phyloP scores from a whole-genome alignment of 2,113 vertebrate species.

The Triplophysa dalaica region DNA sequence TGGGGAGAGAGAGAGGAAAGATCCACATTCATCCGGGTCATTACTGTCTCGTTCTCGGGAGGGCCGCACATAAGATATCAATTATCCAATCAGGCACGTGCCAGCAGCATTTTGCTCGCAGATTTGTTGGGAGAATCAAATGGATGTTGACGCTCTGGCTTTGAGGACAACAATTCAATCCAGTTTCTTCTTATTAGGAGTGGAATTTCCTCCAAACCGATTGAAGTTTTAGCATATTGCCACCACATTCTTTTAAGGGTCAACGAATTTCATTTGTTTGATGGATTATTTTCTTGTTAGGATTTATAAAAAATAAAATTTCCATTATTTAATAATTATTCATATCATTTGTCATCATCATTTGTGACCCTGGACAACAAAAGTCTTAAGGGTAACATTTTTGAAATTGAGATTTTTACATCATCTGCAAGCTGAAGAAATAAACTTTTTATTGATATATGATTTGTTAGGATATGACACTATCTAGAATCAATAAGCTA shows the following conservation, averaged over 20 bases:
- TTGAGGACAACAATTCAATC: constrained; percentile 55
- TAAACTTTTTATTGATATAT: no score
- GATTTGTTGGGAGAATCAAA: constrained; percentile 63
- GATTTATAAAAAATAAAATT: neutral
- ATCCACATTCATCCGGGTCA: constrained; percentile 47
- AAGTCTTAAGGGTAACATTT: no score
- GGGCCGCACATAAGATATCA: constrained; percentile 55
- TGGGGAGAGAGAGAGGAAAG: neutral
- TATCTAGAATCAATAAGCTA: no score
- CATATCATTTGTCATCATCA: no score
- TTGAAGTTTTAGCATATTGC: constrained; percentile 75
- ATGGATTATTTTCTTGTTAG: neutral
- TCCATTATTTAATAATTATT: no score
- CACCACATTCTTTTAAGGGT: constrained; percentile 64
- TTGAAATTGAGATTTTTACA: no score
- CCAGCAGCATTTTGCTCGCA: constrained; percentile 62
- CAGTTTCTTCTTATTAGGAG: constrained; percentile 66
- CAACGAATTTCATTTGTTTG: neutral
- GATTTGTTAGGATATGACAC: no score
- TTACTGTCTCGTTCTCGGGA: constrained; percentile 44
- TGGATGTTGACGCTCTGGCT: constrained; percentile 50
- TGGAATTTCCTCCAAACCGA: constrained; percentile 74
- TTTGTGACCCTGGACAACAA: no score
- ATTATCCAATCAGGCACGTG: constrained; percentile 58
- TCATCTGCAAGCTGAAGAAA: no score